Evolutionary conservation across 2,797 vertebrate species (phyloP).

Genomic region (Steatocranus sp.): DNA sequence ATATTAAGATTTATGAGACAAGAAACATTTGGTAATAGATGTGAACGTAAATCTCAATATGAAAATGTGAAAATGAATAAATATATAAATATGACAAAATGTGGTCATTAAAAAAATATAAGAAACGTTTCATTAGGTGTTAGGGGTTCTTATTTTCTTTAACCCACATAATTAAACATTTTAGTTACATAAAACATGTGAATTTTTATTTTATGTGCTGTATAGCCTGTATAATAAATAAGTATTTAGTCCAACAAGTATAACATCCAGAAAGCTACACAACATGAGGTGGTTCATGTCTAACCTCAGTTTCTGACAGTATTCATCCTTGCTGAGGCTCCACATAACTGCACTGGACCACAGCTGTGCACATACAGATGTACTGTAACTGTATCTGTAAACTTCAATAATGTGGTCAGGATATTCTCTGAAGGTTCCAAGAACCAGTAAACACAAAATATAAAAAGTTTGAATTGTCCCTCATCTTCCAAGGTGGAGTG

Average conservation of each 20-base stretch:
- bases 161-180: neutral
- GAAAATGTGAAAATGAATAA: rapidly evolving
- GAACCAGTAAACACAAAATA: neutral
- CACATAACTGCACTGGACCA: neutral
- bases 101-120: neutral
- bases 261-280: neutral
- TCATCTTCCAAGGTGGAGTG: neutral
- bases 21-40: neutral
- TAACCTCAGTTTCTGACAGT: neutral
- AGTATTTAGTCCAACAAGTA: too few relatives aligned
- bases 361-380: neutral
- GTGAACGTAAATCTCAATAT: neutral
- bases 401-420: rapidly evolving
- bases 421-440: neutral
- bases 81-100: neutral
- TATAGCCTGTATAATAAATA: neutral
- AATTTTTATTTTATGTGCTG: neutral
- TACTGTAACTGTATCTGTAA: neutral
- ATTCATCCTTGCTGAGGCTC: neutral
- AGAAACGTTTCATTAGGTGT: neutral
- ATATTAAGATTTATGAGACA: neutral
- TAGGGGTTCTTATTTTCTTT: neutral
- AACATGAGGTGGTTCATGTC: neutral
- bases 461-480: neutral
- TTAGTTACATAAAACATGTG: neutral